Evolutionary conservation across 2,113 vertebrate species (phyloP).

Genomic region (Chaetodon auriga): DNA sequence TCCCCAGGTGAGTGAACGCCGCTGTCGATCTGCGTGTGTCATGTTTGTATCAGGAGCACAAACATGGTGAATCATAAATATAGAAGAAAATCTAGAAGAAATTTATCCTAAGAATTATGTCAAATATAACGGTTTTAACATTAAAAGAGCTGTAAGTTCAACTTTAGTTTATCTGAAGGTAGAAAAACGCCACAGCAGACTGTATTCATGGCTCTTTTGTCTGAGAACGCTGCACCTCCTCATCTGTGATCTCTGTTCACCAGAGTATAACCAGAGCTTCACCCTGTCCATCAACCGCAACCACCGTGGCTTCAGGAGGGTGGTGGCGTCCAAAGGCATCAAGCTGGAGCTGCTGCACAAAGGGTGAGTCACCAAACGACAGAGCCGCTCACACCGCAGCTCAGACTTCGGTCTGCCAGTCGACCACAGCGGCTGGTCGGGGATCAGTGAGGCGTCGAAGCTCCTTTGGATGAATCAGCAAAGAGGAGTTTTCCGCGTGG

Average conservation of each 20-base stretch:
- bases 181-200: not conserved
- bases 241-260: not conserved
- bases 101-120: too few species aligned
- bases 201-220: not conserved
- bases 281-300: constrained; percentile 94
- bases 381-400: not conserved
- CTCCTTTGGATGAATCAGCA: not conserved
- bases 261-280: constrained; percentile 96
- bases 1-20: constrained; percentile 87
- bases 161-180: not conserved
- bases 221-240: not conserved
- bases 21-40: too few species aligned
- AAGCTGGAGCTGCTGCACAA: constrained; percentile 98
- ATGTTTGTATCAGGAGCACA: not conserved
- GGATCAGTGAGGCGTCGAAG: not conserved
- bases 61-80: too few species aligned
- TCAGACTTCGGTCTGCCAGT: not conserved
- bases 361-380: constrained; percentile 86
- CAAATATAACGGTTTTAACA: too few species aligned
- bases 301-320: constrained; percentile 92
- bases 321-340: constrained; percentile 92
- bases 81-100: too few species aligned
- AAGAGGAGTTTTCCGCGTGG: not conserved
- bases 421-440: not conserved
- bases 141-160: too few species aligned